Percentiles rank a stretch among this genome's conserved stretches.
phyloP scores from a whole-genome alignment of 1,140 invertebrate species.

The Camponotus pennsylvanicus region DNA sequence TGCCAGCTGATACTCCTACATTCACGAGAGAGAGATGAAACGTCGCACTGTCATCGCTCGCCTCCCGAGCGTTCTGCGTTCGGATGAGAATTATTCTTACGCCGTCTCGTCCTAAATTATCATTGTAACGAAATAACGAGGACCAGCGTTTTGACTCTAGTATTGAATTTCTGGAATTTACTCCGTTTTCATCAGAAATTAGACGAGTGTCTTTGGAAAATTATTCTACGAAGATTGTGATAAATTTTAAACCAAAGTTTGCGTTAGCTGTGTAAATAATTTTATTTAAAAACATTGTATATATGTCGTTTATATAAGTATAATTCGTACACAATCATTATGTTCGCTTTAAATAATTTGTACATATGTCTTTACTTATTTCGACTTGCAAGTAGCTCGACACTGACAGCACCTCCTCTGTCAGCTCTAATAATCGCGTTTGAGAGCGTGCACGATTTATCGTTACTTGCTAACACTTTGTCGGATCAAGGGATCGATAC shows the following conservation, averaged over 20 bases:
- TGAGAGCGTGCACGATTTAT: slow-evolving; percentile 82
- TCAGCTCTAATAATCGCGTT: slow-evolving; percentile 82
- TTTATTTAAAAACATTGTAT: neutral
- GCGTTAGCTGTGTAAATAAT: neutral
- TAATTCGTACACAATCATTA: neutral
- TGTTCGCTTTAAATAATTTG: slow-evolving; percentile 27
- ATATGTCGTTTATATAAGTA: too few relatives aligned
- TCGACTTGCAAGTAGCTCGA: slow-evolving; percentile 69
- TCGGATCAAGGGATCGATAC: slow-evolving; percentile 81
- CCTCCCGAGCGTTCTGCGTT: slow-evolving; percentile 24
- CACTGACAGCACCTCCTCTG: slow-evolving; percentile 76
- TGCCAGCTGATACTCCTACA: neutral
- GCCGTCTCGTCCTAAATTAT: neutral
- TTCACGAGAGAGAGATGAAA: slow-evolving; percentile 28
- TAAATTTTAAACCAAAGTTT: neutral
- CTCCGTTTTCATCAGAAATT: neutral
- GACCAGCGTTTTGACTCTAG: neutral
- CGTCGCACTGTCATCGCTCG: neutral
- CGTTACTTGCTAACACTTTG: slow-evolving; percentile 82
- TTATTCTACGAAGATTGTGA: neutral
- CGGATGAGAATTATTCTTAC: slow-evolving; percentile 30
- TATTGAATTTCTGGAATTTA: neutral
- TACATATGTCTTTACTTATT: slow-evolving; percentile 26
- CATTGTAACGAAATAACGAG: neutral
- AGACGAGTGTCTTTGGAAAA: too few relatives aligned